Conservation (phyloP, 2,888 invertebrate genomes). For the Lysandra bellargus region DNA sequence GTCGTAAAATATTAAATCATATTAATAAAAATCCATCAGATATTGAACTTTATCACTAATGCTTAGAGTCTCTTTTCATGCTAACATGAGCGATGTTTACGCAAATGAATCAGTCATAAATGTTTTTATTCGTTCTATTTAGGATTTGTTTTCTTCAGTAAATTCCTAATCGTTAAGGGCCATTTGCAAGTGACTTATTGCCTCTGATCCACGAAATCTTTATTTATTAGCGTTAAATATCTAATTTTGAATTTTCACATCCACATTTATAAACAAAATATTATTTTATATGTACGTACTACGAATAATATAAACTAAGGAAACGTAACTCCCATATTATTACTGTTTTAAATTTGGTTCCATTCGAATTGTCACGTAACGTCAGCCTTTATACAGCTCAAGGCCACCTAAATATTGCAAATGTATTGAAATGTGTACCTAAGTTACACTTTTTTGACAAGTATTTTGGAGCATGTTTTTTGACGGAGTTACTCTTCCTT, state of each 20-base stretch:
- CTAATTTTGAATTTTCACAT: neutral
- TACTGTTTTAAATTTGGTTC: no score
- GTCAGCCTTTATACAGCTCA: no score
- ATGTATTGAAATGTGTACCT: no score
- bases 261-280: neutral
- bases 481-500: no score
- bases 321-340: no score
- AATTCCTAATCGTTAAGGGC: slow-evolving; percentile 57
- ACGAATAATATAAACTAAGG: no score
- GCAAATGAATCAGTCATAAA: slow-evolving; percentile 70
- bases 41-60: neutral
- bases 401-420: no score
- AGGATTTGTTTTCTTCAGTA: slow-evolving; percentile 66
- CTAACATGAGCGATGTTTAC: slow-evolving; percentile 47
- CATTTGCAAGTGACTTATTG: slow-evolving; percentile 33
- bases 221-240: neutral
- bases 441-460: no score
- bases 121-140: slow-evolving; percentile 67
- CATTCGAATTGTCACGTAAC: no score
- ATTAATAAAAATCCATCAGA: neutral
- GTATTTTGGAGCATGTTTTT: no score
- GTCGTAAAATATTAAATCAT: neutral
- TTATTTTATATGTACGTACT: neutral
- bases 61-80: neutral
- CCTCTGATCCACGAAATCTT: neutral